Percentiles rank a stretch among this genome's conserved stretches.
Evolutionary conservation across 2,113 vertebrate species (phyloP).

Genomic region (Oophaga pumilio): DNA sequence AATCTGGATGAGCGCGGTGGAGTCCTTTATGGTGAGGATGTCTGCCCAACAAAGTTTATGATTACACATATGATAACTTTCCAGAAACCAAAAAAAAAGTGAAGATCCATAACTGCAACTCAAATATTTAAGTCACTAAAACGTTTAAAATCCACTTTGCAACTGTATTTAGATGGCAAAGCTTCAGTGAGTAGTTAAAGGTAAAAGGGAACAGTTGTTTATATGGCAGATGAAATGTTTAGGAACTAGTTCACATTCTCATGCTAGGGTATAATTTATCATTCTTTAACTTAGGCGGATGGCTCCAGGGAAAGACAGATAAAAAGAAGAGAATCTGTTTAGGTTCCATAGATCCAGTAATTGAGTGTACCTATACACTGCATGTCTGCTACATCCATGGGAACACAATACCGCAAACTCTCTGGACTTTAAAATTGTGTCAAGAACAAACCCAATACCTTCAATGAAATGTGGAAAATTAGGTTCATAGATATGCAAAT

Average conservation of each 20-base stretch:
- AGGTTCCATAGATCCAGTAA: conserved; percentile 75
- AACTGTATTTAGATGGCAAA: conserved; percentile 66
- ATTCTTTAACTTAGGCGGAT: conserved; percentile 74
- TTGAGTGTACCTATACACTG: conserved; percentile 73
- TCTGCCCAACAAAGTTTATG: conserved; percentile 1
- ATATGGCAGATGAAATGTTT: conserved; percentile 78
- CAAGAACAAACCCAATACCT: not conserved
- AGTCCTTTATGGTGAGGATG: not conserved
- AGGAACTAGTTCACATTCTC: conserved; percentile 77
- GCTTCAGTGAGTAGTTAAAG: conserved; percentile 69
- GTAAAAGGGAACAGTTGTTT: conserved; percentile 77
- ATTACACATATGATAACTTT: conserved; percentile 33
- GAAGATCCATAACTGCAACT: conserved; percentile 64
- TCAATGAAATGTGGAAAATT: not conserved
- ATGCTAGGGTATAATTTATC: conserved; percentile 77
- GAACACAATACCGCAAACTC: conserved; percentile 74
- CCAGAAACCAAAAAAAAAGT: conserved; percentile 64
- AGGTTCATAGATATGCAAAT: not conserved
- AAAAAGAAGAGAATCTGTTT: conserved; percentile 74
- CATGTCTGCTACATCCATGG: conserved; percentile 66
- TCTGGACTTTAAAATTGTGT: conserved; percentile 60
- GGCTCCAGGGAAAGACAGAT: conserved; percentile 71
- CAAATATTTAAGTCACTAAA: conserved; percentile 71
- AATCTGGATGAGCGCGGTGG: not conserved
- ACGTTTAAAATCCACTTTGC: conserved; percentile 69